These are phyloP conservation scores for Leptodirus hochenwartii DNA, from an alignment of 2,888 invertebrate species.

Conservation along the genomic window DNA sequence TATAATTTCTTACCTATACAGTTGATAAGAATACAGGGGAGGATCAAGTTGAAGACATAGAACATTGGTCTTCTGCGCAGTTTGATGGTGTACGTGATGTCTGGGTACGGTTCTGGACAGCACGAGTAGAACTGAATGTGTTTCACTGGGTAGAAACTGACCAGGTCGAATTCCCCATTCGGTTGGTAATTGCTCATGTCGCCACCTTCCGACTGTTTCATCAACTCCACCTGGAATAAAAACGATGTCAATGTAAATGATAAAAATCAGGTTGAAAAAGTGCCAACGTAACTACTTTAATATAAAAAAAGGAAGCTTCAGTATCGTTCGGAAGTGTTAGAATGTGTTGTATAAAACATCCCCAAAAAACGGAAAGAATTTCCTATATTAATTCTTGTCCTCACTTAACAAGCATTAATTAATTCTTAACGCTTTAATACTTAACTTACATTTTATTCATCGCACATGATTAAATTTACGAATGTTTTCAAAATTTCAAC, in stretches of 20 bases:
- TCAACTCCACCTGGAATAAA: conserved; percentile 44
- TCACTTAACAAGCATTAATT: too few relatives aligned
- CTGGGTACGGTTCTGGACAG: conserved; percentile 68
- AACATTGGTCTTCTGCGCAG: conserved; percentile 61
- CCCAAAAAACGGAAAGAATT: too few relatives aligned
- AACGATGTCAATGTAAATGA: too few relatives aligned
- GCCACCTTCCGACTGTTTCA: conserved; percentile 60
- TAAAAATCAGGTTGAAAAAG: not conserved
- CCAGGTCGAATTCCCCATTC: conserved; percentile 79
- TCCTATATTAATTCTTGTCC: too few relatives aligned
- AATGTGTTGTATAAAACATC: too few relatives aligned
- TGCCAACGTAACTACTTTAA: too few relatives aligned
- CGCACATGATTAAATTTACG: too few relatives aligned
- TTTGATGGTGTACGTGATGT: conserved; percentile 65
- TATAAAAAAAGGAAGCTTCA: too few relatives aligned
- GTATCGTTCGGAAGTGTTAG: too few relatives aligned
- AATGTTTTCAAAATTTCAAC: too few relatives aligned
- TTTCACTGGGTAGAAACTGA: conserved; percentile 53
- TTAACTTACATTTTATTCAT: too few relatives aligned
- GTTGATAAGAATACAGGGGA: conserved; percentile 71
- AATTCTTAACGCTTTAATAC: too few relatives aligned
- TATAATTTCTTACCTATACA: conserved; percentile 68
- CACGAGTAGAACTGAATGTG: conserved; percentile 63
- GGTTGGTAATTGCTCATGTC: conserved; percentile 78
- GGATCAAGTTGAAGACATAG: conserved; percentile 70